A percentile compares a stretch with the other conserved stretches of the same genome.
Evolutionary conservation across 2,888 invertebrate genomes (phyloP).

Genomic region (Tachystola acroxantha): DNA sequence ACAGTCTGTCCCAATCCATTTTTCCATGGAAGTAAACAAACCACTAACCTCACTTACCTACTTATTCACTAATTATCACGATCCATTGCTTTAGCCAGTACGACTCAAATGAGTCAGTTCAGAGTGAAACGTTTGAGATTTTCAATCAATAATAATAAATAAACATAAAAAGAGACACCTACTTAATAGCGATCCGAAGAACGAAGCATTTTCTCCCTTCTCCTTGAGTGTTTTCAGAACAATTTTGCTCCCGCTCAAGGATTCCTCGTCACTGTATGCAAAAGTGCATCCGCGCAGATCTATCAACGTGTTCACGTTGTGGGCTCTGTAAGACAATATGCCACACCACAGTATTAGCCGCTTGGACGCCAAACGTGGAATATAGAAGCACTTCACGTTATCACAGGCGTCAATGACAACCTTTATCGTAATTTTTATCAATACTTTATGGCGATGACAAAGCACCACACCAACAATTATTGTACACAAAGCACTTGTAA

Average conservation of each 20-base stretch:
- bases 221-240: conserved; percentile 71
- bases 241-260: conserved; percentile 75
- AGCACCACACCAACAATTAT: not conserved
- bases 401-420: conserved; percentile 68
- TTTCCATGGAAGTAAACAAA: too few species aligned
- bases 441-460: conserved; percentile 20
- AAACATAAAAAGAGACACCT: too few species aligned
- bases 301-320: conserved; percentile 74
- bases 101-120: too few species aligned
- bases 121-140: too few species aligned
- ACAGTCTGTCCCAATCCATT: too few species aligned
- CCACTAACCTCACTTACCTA: too few species aligned
- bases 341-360: conserved; percentile 32
- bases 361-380: conserved; percentile 47
- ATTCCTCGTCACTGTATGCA: conserved; percentile 74
- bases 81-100: too few species aligned
- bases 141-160: too few species aligned
- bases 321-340: conserved; percentile 53
- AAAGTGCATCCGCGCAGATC: conserved; percentile 78
- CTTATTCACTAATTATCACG: too few species aligned
- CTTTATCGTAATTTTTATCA: conserved; percentile 48
- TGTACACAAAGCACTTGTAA: too few species aligned
- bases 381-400: conserved; percentile 52
- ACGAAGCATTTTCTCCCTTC: conserved; percentile 79
- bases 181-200: conserved; percentile 79